Conservation (phyloP, 1,140 invertebrate genomes). For the Brachionus asplanchnoidis region DNA sequence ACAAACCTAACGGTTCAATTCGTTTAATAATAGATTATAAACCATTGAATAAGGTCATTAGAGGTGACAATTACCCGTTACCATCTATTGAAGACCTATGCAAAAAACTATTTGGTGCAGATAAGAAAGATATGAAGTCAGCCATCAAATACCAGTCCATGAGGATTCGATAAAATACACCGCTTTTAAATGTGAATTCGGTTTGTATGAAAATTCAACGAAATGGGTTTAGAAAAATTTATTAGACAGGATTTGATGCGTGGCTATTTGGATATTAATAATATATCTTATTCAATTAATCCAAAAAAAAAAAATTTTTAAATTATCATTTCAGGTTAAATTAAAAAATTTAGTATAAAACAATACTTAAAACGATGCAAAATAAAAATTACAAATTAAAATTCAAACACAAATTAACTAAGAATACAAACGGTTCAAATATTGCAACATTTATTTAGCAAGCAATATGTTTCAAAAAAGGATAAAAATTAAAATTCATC, state of each 20-base stretch:
- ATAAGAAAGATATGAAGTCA: background rate
- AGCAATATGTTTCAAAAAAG: background rate
- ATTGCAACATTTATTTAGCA: background rate
- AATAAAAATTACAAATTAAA: background rate
- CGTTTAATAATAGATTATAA: conserved; percentile 8
- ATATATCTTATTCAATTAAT: too few relatives aligned
- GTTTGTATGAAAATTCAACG: conserved; percentile 41
- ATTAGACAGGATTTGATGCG: background rate
- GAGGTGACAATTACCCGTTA: background rate
- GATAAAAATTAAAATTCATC: too few relatives aligned
- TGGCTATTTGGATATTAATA: background rate
- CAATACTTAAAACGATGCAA: background rate
- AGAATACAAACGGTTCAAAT: background rate
- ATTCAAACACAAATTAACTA: too few relatives aligned
- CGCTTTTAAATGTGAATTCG: background rate
- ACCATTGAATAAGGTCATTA: background rate
- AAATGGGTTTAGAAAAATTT: background rate
- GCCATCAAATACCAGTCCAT: background rate
- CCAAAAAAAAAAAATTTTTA: too few relatives aligned
- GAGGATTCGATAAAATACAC: too few relatives aligned
- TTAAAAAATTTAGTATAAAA: background rate
- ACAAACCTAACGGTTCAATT: too few relatives aligned
- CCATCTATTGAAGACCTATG: background rate
- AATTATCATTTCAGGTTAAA: background rate
- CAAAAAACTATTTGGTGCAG: background rate